Evolutionary conservation across 53 echinoderm and acorn worm genomes (phyloP), one percentile per base, ranked within the genome.

Genomic region (Temnopleurus reevesii): DNA sequence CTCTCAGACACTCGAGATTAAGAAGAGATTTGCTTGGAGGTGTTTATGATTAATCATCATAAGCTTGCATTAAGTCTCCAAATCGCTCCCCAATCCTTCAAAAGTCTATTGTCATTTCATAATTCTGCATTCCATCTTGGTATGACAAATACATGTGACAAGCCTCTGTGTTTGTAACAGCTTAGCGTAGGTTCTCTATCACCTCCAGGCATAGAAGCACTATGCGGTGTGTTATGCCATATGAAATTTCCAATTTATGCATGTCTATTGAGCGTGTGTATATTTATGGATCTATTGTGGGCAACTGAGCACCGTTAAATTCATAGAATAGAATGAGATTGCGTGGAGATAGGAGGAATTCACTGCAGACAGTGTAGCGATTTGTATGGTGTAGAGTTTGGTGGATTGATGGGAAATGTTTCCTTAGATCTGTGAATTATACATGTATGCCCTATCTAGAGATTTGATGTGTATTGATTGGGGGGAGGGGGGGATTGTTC

Each of bases 161-260:
- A 38, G 21, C 71, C 8, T 27, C 5, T 28, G 79, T 79, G 15
- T 29, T 28, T 79, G 27, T 47, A 79, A 29, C 79, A 27, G 47
- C 79, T 17, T 29, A 79, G 79, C 79, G 7, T 28, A 29, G n/a
- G n/a, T n/a, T n/a, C n/a, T n/a, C n/a, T 27, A 27, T 25, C 6
- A 18, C 79, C 79, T 79, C 9, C 49, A 29, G 71, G 71, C 71
- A 71, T 43, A 23, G n/a, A n/a, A n/a, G n/a, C n/a, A n/a, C n/a
- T 71, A 23, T 41, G 21, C n/a, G 38, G 66, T 23, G 8, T 21
- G 71, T n/a, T 41, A 71, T 38, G 71, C 71, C 19, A 47, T 79
- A 79, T 79, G 49, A 79, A 49, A 79, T 79, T 79, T 79, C 79
- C 79, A 79, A 79, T 79, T 79, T 79, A 46, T 47, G 79, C 44